phyloP scores from a whole-genome alignment of 2,797 vertebrate species.

The Kryptolebias ocellatus region DNA sequence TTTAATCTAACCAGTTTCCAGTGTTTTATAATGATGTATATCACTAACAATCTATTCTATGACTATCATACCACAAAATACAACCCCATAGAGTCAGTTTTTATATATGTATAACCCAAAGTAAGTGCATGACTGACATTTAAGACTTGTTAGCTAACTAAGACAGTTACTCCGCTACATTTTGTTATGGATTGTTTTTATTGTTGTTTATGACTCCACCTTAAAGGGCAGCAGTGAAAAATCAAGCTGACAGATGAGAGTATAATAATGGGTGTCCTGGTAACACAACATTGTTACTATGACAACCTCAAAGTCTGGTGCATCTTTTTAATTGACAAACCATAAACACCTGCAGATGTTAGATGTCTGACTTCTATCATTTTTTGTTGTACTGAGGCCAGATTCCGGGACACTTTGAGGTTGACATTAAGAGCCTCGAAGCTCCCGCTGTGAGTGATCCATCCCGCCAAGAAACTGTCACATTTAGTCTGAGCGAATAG shows the following conservation, averaged over 20 bases:
- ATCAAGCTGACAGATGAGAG: neutral
- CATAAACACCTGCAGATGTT: constrained; percentile 39
- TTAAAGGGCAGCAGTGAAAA: constrained; percentile 13
- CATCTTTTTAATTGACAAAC: constrained; percentile 44
- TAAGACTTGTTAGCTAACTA: too few relatives aligned
- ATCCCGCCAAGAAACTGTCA: constrained; percentile 60
- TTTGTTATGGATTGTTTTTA: neutral
- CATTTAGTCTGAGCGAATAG: constrained; percentile 44
- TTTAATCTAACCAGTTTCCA: too few relatives aligned
- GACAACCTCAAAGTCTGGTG: constrained; percentile 22
- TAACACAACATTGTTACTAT: constrained; percentile 22
- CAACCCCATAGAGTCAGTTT: too few relatives aligned
- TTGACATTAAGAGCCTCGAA: constrained; percentile 40
- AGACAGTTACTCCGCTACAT: too few relatives aligned
- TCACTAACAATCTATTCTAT: too few relatives aligned
- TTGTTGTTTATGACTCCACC: neutral
- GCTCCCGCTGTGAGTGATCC: constrained; percentile 37
- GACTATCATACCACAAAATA: too few relatives aligned
- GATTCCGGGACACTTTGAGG: constrained; percentile 51
- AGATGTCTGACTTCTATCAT: constrained; percentile 31
- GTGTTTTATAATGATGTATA: too few relatives aligned
- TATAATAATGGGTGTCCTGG: constrained; percentile 7
- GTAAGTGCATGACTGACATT: too few relatives aligned
- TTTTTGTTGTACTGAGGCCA: constrained; percentile 47
- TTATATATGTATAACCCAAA: too few relatives aligned